phyloP scores from a whole-genome alignment of 1,140 invertebrate species.

The Drosophila equinoxialis region DNA sequence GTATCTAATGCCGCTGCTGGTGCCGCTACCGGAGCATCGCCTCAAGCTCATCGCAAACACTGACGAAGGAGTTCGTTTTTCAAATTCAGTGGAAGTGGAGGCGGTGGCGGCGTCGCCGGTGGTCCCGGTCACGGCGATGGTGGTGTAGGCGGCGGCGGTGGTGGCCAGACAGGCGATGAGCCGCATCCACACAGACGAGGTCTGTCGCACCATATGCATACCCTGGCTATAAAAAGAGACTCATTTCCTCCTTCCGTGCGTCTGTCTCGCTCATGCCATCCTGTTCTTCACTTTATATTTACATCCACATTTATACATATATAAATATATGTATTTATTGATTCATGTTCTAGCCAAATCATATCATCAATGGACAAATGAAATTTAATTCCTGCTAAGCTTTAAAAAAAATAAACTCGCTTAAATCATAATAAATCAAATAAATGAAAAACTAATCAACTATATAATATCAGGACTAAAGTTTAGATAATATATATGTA shows the following conservation, averaged over 20 bases:
- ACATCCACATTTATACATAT: conserved; percentile 30
- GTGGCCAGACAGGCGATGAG: conserved; percentile 69
- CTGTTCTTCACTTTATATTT: background rate
- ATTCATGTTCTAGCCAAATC: conserved; percentile 47
- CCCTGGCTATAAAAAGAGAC: conserved; percentile 65
- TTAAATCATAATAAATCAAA: conserved; percentile 15
- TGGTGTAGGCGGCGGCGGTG: conserved; percentile 54
- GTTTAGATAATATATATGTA: conserved; percentile 18
- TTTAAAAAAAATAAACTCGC: conserved; percentile 51
- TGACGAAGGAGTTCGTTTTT: conserved; percentile 83
- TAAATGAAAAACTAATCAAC: conserved; percentile 27
- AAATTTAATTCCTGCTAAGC: conserved; percentile 58
- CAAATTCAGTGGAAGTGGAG: conserved; percentile 56
- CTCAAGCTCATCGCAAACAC: conserved; percentile 74
- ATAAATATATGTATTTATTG: conserved; percentile 32
- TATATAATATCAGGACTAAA: background rate
- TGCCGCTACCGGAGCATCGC: conserved; percentile 60
- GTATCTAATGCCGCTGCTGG: conserved; percentile 40
- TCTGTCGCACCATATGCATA: conserved; percentile 79
- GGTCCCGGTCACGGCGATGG: conserved; percentile 16
- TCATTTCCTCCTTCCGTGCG: background rate
- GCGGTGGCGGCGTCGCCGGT: background rate
- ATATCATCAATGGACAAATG: conserved; percentile 62
- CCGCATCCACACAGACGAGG: conserved; percentile 63
- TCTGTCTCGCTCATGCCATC: conserved; percentile 1